These are phyloP conservation scores for Styela clava DNA, from an alignment of 23 tunicate genomes.

Conservation along the genomic window DNA sequence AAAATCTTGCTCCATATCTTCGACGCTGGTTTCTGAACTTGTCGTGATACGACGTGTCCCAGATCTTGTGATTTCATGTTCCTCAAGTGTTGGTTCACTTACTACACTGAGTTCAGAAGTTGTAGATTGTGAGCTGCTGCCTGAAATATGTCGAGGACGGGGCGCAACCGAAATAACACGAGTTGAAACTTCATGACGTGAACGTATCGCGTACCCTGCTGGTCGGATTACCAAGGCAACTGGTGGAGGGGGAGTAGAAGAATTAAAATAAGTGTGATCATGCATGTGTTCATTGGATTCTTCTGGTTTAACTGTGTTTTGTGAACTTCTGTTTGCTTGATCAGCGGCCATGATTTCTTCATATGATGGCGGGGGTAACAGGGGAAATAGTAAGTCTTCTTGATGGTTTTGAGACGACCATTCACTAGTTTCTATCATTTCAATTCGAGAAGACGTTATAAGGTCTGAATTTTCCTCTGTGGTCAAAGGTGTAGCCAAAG, in stretches of 20 bases:
- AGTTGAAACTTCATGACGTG: conserved; percentile 25
- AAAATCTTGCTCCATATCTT: background rate
- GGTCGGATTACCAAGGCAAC: background rate
- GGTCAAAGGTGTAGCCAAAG: background rate
- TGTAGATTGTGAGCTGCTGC: background rate
- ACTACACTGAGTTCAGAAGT: background rate
- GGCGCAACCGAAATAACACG: conserved; percentile 23
- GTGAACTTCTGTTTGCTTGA: background rate
- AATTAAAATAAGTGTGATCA: conserved; percentile 25
- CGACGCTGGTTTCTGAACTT: conserved; percentile 5
- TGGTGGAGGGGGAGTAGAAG: background rate
- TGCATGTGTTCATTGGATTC: background rate
- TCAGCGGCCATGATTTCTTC: conserved; percentile 1
- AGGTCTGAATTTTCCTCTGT: background rate
- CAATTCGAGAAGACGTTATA: background rate
- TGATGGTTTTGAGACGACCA: conserved; percentile 8
- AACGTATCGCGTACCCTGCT: conserved; percentile 9
- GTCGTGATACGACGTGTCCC: background rate
- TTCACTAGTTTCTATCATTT: conserved; percentile 18
- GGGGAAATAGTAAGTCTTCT: conserved; percentile 22
- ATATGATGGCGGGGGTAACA: conserved; percentile 26
- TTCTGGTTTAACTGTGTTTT: background rate
- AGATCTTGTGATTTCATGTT: background rate
- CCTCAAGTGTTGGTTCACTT: background rate
- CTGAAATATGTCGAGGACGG: conserved; percentile 7